Evolutionary conservation across 2,797 vertebrate species (phyloP).

Genomic region (Gobionotothen gibberifrons): DNA sequence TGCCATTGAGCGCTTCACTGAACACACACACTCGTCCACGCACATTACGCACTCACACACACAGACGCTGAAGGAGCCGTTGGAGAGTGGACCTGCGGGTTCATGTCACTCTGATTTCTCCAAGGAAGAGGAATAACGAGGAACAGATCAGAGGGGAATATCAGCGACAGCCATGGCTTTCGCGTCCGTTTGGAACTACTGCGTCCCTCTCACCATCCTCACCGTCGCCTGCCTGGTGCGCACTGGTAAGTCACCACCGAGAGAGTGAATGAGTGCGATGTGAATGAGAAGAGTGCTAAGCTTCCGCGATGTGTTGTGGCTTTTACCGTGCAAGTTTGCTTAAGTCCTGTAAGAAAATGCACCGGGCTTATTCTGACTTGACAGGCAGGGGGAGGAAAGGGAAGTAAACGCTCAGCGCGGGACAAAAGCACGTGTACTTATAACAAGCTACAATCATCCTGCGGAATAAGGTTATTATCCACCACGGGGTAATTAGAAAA

Average conservation of each 20-base stretch:
- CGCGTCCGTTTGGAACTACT: slow-evolving; percentile 81
- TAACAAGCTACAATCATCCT: slow-evolving; percentile 14
- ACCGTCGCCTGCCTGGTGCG: slow-evolving; percentile 70
- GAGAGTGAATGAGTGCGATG: slow-evolving; percentile 44
- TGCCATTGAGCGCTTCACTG: slow-evolving; percentile 50
- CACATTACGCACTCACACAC: slow-evolving; percentile 16
- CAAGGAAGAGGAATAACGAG: slow-evolving; percentile 76
- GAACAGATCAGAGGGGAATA: slow-evolving; percentile 65
- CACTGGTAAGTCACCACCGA: slow-evolving; percentile 79
- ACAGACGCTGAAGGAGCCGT: slow-evolving; percentile 60
- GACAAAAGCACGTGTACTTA: slow-evolving; percentile 46
- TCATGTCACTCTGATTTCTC: slow-evolving; percentile 76
- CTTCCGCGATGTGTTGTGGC: slow-evolving; percentile 16
- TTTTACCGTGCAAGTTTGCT: slow-evolving; percentile 58
- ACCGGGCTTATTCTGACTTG: slow-evolving; percentile 15
- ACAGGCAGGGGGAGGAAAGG: background rate
- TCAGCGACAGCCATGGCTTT: slow-evolving; percentile 77
- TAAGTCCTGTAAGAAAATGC: slow-evolving; percentile 45
- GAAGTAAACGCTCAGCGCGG: slow-evolving; percentile 14
- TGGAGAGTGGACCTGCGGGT: slow-evolving; percentile 79
- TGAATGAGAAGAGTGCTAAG: slow-evolving; percentile 49
- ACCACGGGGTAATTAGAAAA: background rate
- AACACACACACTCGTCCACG: slow-evolving; percentile 49
- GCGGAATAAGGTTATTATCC: slow-evolving; percentile 19
- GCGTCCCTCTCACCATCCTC: slow-evolving; percentile 77